Base-by-base conservation (phyloP, 2,888 invertebrate species). In the Tenthredo scrophulariae region DNA sequence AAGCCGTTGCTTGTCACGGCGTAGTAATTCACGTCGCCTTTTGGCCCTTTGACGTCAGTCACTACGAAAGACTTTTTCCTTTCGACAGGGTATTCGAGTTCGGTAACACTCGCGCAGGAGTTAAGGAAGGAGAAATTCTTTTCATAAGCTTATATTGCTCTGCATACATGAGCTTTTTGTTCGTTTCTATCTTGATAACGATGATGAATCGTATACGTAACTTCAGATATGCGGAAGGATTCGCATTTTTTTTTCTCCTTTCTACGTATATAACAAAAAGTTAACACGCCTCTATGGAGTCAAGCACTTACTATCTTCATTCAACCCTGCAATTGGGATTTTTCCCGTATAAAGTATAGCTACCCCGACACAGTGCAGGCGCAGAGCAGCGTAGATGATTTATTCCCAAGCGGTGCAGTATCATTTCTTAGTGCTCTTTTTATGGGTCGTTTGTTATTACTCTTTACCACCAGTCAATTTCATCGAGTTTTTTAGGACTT, bases 21-120 rank as follows among this genome's bases (percentile, higher is more conserved):
- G 1, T 22, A 80, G 79, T 62, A 80, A 80, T 80, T 80, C 62
- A 37, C 62, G 62, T 80, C 79, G 40, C 79, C 37, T 80, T n/a
- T 62, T 46, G n/a, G 22, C 40, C 37, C 62, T 80, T 62, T 62
- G n/a, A 80, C 62, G 62, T 80, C 62, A 29, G 40, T 80, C 40
- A 62, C 58, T 58, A 40, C 40, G 40, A 22, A 80, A 40, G 29
- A 50, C 15, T 13, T 29, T 77, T 15, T 50, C 13, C 10, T 15
- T 46, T 46, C 26, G 18, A 46, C 54, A 9, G 9, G 54, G 37
- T 80, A 62, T 62, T 37, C 29, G 62, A 62, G 1, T 80, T 80
- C 58, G 79, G 62, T 62, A 80, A 62, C 62, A 18, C 62, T 22
- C 29, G 62, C 37, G n/a, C 6, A 37, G 37, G 13, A 50, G 37